Evolutionary conservation across 2,888 invertebrate genomes (phyloP).

Genomic region (Zaprionus bogoriensis): DNA sequence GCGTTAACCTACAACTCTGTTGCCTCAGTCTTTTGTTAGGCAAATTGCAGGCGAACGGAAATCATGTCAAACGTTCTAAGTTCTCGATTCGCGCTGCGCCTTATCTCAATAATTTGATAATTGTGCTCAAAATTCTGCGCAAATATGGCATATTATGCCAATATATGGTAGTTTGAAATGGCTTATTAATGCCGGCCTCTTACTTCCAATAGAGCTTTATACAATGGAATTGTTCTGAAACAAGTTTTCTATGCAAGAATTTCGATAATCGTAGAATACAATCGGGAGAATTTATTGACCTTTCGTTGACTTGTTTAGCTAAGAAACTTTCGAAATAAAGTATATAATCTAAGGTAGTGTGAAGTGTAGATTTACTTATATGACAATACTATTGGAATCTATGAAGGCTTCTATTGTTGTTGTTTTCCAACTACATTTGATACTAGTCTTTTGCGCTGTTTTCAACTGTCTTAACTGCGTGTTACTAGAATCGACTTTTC

Average conservation of each 20-base stretch:
- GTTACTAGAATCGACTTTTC: not conserved
- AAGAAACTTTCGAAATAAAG: no score
- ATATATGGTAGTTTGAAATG: no score
- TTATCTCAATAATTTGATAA: not conserved
- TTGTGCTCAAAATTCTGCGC: not conserved
- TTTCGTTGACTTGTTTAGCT: slow-evolving; percentile 31
- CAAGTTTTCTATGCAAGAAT: slow-evolving; percentile 7
- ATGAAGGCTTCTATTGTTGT: not conserved
- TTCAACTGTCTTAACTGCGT: not conserved
- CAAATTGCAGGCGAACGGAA: not conserved
- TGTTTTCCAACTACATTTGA: not conserved
- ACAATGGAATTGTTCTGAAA: not conserved
- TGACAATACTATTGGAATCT: no score
- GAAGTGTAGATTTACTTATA: no score
- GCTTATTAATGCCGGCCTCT: not conserved
- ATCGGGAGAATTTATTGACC: slow-evolving; percentile 34
- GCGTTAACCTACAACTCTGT: slow-evolving; percentile 22
- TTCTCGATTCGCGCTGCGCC: not conserved
- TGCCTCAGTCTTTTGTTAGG: not conserved
- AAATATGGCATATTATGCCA: no score
- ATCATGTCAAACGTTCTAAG: not conserved
- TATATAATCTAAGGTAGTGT: not conserved
- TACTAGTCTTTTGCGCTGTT: not conserved
- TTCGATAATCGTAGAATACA: slow-evolving; percentile 13
- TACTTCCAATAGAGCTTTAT: not conserved